Evolutionary conservation across 2,113 vertebrate genomes (phyloP).

Genomic region (Odontophorus gujanensis): DNA sequence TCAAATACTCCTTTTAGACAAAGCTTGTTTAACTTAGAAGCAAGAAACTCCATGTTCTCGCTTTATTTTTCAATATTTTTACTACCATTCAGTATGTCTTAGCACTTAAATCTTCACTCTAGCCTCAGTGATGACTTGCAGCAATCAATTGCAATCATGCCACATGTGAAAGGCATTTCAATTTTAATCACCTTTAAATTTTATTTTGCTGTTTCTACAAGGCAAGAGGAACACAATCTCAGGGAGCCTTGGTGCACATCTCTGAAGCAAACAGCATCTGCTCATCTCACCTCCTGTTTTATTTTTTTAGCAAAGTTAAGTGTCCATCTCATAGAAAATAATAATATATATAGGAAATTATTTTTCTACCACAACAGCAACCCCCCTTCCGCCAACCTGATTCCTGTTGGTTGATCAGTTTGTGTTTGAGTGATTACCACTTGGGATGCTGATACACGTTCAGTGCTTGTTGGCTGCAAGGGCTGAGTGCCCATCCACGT

Average conservation of each 20-base stretch:
- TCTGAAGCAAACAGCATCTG: background rate
- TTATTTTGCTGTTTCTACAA: background rate
- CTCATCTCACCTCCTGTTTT: background rate
- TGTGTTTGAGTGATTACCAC: background rate
- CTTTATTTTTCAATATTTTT: background rate
- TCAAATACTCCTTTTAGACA: background rate
- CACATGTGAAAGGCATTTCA: background rate
- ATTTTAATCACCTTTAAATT: background rate
- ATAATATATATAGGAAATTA: background rate
- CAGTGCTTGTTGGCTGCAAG: background rate
- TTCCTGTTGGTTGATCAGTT: background rate
- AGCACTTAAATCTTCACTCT: background rate
- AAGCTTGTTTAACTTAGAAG: background rate
- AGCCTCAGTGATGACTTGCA: background rate
- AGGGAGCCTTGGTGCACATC: background rate
- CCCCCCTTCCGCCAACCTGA: background rate
- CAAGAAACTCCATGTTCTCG: background rate
- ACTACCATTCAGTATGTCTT: background rate
- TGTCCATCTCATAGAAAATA: background rate
- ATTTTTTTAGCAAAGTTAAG: background rate
- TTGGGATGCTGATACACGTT: rapidly evolving
- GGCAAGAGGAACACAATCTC: background rate
- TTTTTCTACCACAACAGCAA: background rate
- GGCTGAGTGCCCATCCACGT: rapidly evolving
- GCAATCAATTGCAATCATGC: background rate